Conservation (phyloP, 2,113 vertebrate genomes). For the Emydocephalus ijimae region DNA sequence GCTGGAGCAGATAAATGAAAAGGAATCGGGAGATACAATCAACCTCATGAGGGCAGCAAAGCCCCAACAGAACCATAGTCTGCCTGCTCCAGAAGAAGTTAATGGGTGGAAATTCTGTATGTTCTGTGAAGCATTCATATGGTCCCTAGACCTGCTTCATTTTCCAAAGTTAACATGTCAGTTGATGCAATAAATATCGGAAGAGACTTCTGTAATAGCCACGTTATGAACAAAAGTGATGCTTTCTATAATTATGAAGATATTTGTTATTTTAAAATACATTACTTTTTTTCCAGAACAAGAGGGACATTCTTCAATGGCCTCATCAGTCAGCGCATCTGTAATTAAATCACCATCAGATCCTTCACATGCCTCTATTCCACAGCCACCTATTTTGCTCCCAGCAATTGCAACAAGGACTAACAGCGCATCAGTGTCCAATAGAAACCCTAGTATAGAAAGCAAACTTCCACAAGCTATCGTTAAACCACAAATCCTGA, state of each 20-base stretch:
- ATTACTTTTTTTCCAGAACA: conserved; percentile 65
- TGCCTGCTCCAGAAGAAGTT: not conserved
- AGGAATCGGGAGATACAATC: not conserved
- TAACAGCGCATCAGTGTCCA: conserved; percentile 71
- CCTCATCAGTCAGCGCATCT: conserved; percentile 77
- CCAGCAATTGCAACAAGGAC: conserved; percentile 78
- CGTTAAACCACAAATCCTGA: conserved; percentile 86
- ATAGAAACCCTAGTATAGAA: conserved; percentile 74
- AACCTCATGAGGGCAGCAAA: not conserved
- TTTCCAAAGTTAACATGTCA: not conserved
- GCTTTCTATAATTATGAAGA: conserved; percentile 22
- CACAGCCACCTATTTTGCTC: conserved; percentile 76
- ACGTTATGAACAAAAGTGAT: not conserved
- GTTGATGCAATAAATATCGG: not conserved
- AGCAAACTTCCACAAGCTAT: conserved; percentile 82
- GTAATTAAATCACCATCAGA: conserved; percentile 81
- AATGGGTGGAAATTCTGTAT: not conserved
- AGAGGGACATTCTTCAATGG: conserved; percentile 68
- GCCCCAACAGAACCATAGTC: not conserved
- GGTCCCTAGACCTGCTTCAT: not conserved
- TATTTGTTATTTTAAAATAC: not conserved
- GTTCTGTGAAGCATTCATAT: not conserved
- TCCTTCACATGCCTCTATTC: conserved; percentile 72
- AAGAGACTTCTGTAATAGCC: not conserved
- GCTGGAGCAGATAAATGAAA: not conserved